phyloP scores from a whole-genome alignment of 2,797 vertebrate species.

The Gobionotothen gibberifrons region DNA sequence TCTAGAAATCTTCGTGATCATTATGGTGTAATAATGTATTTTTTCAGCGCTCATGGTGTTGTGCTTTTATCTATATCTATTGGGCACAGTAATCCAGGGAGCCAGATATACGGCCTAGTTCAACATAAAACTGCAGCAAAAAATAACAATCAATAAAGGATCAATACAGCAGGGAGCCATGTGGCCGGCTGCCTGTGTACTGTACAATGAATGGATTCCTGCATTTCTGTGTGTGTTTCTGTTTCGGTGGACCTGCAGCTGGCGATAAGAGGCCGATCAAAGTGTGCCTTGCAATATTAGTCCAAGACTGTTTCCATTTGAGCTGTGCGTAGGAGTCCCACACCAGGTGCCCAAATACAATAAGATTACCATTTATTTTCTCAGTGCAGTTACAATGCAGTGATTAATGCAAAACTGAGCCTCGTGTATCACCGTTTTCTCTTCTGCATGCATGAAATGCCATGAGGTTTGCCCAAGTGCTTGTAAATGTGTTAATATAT shows the following conservation, averaged over 20 bases:
- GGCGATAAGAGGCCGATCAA: constrained; percentile 52
- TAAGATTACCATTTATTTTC: constrained; percentile 63
- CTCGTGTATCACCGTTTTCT: constrained; percentile 56
- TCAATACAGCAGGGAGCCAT: constrained; percentile 33
- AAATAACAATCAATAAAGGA: constrained; percentile 38
- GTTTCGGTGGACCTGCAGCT: constrained; percentile 39
- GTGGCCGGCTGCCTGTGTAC: constrained; percentile 12
- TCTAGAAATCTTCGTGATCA: constrained; percentile 18
- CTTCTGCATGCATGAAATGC: constrained; percentile 37
- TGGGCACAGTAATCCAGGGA: constrained; percentile 9
- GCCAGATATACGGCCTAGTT: constrained; percentile 7
- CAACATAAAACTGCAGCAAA: constrained; percentile 17
- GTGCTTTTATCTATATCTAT: constrained; percentile 4
- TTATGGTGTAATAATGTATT: background rate
- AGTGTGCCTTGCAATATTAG: constrained; percentile 31
- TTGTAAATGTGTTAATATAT: constrained; percentile 63
- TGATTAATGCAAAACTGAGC: constrained; percentile 57
- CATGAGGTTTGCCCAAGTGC: constrained; percentile 43
- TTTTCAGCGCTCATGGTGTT: background rate
- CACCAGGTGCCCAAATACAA: constrained; percentile 52
- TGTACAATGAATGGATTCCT: constrained; percentile 25
- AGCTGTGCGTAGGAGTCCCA: constrained; percentile 41
- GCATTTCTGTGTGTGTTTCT: constrained; percentile 17
- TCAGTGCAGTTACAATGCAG: constrained; percentile 37
- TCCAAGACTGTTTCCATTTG: constrained; percentile 47